Conservation (phyloP, 1,140 invertebrate species). For the Drosophila ananassae region DNA sequence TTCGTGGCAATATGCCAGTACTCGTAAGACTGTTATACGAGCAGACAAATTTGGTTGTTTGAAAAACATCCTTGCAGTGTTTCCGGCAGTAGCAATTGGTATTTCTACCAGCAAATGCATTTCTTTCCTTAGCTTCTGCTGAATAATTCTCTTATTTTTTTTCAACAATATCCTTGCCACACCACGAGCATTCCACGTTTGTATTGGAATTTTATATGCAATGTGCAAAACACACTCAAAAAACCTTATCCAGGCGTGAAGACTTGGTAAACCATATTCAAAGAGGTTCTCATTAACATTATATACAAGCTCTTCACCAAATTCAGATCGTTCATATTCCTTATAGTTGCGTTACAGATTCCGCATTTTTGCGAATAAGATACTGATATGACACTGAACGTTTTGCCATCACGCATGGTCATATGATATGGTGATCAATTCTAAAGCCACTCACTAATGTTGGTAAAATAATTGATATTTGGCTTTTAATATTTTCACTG, state of each 20-base stretch:
- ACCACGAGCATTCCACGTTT: background rate
- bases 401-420: conserved; percentile 9
- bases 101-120: conserved; percentile 8
- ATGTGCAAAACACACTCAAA: background rate
- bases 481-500: conserved; percentile 8
- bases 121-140: conserved; percentile 6
- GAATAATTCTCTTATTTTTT: conserved; percentile 4
- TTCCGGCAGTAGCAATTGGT: conserved; percentile 3
- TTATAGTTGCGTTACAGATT: background rate
- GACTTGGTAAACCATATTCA: background rate
- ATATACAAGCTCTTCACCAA: background rate
- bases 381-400: conserved; percentile 14
- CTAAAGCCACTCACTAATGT: background rate
- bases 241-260: background rate
- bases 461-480: conserved; percentile 15
- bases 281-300: background rate
- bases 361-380: background rate
- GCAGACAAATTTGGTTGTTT: conserved; percentile 5
- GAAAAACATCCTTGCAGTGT: no score
- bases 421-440: conserved; percentile 1
- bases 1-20: conserved; percentile 1
- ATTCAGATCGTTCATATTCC: background rate
- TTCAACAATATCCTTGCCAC: background rate
- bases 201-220: conserved; percentile 7
- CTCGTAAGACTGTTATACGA: conserved; percentile 11